Evolutionary conservation across 2,888 invertebrate genomes (phyloP), one percentile per base, ranked within the genome.

Genomic region (Cistogaster globosa): DNA sequence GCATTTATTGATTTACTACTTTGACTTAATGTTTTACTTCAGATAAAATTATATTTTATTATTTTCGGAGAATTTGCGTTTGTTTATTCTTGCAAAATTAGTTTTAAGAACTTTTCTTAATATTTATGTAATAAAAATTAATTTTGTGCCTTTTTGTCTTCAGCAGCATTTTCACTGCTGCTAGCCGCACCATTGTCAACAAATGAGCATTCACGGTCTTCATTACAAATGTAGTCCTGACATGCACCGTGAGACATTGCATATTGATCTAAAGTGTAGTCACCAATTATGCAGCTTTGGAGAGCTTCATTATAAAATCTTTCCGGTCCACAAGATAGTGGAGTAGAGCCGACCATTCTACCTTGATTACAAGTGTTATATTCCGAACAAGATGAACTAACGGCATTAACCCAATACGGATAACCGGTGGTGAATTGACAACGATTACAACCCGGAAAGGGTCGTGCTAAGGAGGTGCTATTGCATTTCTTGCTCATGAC

Each of bases 381-480:
- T 2, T 9, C 6, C 1, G 18, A 6, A 67, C 89, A 89, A 3
- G 57, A 53, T 18, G 77, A 8, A 48, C 86, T 84, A 3, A 87
- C 87, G 4, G 83, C 68, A 79, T 89, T 89, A 11, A 88, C 89
- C 75, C 88, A 89, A 38, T 75, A 26, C 2, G 81, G n/a, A 32
- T 12, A 16, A n/a, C 20, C 42, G 0, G 36, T 77, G 2, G 86
- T 80, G 42, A 57, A 86, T 45, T 88, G 83, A 42, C 89, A 89
- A 36, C 89, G 88, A 67, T 89, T 69, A 69, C 89, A 89, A 7
- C 83, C 63, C 11, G 71, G 62, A 0, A 60, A 18, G 0, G 88
- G 42, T 20, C 42, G 69, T 12, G 87, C 89, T 38, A 87, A 2
- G 18, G 55, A 8, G 69, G 78, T 57, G 11, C 53, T 1, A 5